Percentiles rank a stretch among this genome's conserved stretches.
phyloP scores from a whole-genome alignment of 2,113 vertebrate genomes.

The Pao palembangensis region DNA sequence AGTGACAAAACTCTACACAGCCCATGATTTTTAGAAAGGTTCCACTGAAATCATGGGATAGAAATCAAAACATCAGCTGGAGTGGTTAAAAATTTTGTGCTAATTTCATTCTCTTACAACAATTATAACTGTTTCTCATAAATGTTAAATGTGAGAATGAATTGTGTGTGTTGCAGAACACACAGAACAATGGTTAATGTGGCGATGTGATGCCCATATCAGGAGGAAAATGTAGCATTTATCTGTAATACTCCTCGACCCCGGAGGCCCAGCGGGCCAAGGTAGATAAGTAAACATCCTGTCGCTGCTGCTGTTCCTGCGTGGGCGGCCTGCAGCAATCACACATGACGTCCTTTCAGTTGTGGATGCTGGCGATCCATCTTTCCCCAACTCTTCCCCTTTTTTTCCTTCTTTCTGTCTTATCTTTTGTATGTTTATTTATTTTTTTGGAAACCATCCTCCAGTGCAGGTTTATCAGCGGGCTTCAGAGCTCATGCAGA shows the following conservation, averaged over 20 bases:
- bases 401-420: slow-evolving; percentile 16
- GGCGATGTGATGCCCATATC: not conserved
- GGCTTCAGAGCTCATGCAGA: slow-evolving; percentile 52
- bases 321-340: slow-evolving; percentile 62
- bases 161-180: not conserved
- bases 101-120: not conserved
- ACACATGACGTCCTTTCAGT: slow-evolving; percentile 49
- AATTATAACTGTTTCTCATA: not conserved
- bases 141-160: not conserved
- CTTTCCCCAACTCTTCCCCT: slow-evolving; percentile 26
- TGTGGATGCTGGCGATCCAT: slow-evolving; percentile 40
- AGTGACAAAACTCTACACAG: not conserved
- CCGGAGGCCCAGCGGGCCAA: slow-evolving; percentile 40
- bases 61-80: slow-evolving; percentile 2
- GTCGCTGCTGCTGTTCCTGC: slow-evolving; percentile 41
- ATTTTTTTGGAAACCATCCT: slow-evolving; percentile 40
- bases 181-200: not conserved
- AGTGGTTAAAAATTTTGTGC: not conserved
- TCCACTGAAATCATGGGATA: not conserved
- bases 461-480: slow-evolving; percentile 60
- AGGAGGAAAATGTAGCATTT: slow-evolving; percentile 27
- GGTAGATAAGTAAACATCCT: slow-evolving; percentile 55
- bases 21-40: not conserved
- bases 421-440: slow-evolving; percentile 3
- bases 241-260: slow-evolving; percentile 47